A percentile compares a stretch with the other conserved stretches of the same genome.
phyloP scores from a whole-genome alignment of 2,888 invertebrate species.

The Volucella inanis region DNA sequence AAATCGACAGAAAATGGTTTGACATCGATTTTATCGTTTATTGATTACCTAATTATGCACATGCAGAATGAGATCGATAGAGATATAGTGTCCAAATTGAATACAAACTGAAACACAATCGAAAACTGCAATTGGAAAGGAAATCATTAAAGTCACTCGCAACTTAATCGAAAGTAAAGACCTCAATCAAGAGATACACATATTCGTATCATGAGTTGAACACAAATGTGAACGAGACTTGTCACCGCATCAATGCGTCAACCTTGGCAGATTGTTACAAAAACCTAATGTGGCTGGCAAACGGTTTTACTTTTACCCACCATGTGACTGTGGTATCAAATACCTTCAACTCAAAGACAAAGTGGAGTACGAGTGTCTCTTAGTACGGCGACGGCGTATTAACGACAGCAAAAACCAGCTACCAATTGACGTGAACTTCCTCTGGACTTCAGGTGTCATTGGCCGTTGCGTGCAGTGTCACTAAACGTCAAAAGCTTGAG shows the following conservation, averaged over 20 bases:
- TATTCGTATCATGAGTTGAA: constrained; percentile 11
- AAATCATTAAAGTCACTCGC: constrained; percentile 24
- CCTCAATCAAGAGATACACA: constrained; percentile 32
- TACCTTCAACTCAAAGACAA: constrained; percentile 12
- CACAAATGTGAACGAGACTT: constrained; percentile 31
- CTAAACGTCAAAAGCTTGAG: constrained; percentile 20
- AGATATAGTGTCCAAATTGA: no score
- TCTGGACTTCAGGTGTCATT: constrained; percentile 36
- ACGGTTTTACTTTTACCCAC: constrained; percentile 42
- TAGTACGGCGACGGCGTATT: constrained; percentile 22
- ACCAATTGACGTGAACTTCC: constrained; percentile 50
- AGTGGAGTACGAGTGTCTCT: constrained; percentile 2
- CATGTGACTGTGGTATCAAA: constrained; percentile 25
- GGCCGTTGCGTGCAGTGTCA: constrained; percentile 42
- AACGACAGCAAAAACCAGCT: constrained; percentile 20
- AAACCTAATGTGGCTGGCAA: constrained; percentile 35
- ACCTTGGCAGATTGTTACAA: constrained; percentile 55
- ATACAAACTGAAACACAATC: constrained; percentile 7
- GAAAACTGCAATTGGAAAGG: constrained; percentile 46
- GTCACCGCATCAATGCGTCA: constrained; percentile 54
- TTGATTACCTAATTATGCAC: no score
- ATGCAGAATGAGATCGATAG: no score
- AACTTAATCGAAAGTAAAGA: background rate
- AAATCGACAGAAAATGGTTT: no score
- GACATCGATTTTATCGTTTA: no score